phyloP scores from a whole-genome alignment of 2,888 invertebrate genomes.

The Ephialtes manifestator region DNA sequence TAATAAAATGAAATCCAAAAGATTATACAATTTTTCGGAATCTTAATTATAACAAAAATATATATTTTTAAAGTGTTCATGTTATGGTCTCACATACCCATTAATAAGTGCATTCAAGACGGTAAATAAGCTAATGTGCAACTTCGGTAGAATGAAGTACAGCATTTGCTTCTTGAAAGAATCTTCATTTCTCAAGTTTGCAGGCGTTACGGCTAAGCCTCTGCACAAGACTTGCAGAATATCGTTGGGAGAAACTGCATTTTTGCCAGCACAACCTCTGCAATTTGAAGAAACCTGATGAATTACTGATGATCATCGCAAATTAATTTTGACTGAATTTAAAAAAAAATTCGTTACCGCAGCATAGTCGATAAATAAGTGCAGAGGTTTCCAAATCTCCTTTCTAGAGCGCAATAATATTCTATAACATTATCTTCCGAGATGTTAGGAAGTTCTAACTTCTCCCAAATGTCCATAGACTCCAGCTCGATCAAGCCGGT shows the following conservation, averaged over 20 bases:
- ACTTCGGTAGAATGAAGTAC: constrained; percentile 78
- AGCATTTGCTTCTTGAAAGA: constrained; percentile 77
- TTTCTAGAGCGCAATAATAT: constrained; percentile 77
- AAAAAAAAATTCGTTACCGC: constrained; percentile 67
- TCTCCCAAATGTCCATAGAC: constrained; percentile 71
- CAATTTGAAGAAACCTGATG: constrained; percentile 7
- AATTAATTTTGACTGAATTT: background rate
- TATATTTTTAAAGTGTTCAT: background rate
- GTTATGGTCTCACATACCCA: constrained; percentile 74
- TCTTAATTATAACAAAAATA: constrained; percentile 34
- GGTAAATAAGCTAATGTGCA: constrained; percentile 77
- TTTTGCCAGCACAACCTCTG: constrained; percentile 78
- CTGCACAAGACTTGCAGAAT: constrained; percentile 79
- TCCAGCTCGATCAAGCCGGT: constrained; percentile 76
- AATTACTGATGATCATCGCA: background rate
- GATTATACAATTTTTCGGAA: constrained; percentile 12
- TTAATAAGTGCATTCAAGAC: constrained; percentile 79
- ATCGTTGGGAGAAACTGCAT: constrained; percentile 77
- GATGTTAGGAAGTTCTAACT: constrained; percentile 78
- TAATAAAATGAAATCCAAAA: background rate
- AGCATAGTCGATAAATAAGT: constrained; percentile 79
- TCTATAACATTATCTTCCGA: constrained; percentile 77
- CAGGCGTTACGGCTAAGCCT: constrained; percentile 80
- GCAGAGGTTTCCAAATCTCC: constrained; percentile 81
- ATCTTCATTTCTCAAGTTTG: constrained; percentile 74